Evolutionary conservation across 2,797 vertebrate genomes (phyloP), one percentile per base, ranked within the genome.

Genomic region (Gambelia wislizenii): DNA sequence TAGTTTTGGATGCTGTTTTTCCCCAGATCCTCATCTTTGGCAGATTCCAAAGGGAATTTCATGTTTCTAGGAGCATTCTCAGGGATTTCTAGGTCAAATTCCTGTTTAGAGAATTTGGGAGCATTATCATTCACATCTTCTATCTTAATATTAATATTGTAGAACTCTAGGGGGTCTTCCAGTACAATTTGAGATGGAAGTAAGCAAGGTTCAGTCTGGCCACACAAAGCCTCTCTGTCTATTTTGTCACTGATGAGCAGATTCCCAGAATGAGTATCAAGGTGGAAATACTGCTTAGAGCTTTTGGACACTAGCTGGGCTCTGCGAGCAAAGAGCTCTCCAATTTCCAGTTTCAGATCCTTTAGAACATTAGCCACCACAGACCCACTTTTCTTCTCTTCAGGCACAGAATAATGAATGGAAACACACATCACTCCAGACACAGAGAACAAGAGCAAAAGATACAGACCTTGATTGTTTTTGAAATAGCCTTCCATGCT

Each of bases 21-120:
- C 76, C 94, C 95, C 87, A 95, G 84, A 64, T 96, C 95, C 52
- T 93, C 91, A 44, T 96, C 96, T 64, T 96, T 95, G 14, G 98
- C 98, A 4, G 85, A 94, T 88, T 98, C 97, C 80, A 98, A 89
- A 27, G 96, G 94, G 80, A 98, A 98, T 54, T 95, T 95, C 1
- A 94, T 91, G 3, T 96, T 97, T 0, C 90, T 89, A 0, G 92
- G 88, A 22, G 95, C 94, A 16, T 85, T 91, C 91, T 98, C 97
- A 2, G 97, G 84, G 87, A 98, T 97, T 92, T 94, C 93, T 72
- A 96, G 85, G 74, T 79, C 82, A 33, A 95, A 90, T 92, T 95
- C 89, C 33, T 94, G 93, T 81, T 94, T 94, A 85, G 74, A 79
- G 67, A 89, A 89, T 16, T 6, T 78, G 1, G 87, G 87, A 14